Conservation (phyloP, 2,888 invertebrate species). For the Scrobipalpa costella region DNA sequence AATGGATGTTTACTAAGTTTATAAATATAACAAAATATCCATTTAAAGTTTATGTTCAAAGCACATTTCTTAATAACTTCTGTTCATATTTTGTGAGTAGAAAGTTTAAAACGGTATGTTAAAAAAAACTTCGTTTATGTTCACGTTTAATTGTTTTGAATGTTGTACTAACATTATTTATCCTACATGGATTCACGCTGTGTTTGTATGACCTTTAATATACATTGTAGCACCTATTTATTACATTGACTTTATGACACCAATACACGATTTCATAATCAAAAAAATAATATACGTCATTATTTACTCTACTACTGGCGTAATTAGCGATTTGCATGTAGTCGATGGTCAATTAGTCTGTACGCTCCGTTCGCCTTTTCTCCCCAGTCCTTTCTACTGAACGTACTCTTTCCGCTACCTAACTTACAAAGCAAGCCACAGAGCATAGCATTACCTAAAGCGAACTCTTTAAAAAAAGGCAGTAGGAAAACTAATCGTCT, state of each 20-base stretch:
- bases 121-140: no score
- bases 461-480: not conserved
- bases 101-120: no score
- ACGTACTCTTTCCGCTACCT: slow-evolving; percentile 40
- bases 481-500: not conserved
- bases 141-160: no score
- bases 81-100: no score
- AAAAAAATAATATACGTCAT: slow-evolving; percentile 51
- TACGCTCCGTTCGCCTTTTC: slow-evolving; percentile 51
- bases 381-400: slow-evolving; percentile 37
- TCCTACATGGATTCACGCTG: no score
- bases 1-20: no score
- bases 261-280: slow-evolving; percentile 12
- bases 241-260: not conserved
- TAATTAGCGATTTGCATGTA: slow-evolving; percentile 72
- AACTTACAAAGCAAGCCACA: slow-evolving; percentile 37
- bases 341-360: slow-evolving; percentile 68
- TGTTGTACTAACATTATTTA: no score
- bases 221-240: not conserved
- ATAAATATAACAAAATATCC: no score
- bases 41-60: no score
- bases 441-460: slow-evolving; percentile 30
- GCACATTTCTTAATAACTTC: no score
- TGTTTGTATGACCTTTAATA: no score
- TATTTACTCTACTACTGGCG: slow-evolving; percentile 56